phyloP scores from a whole-genome alignment of 2,888 invertebrate genomes.

The Aphidius colemani region DNA sequence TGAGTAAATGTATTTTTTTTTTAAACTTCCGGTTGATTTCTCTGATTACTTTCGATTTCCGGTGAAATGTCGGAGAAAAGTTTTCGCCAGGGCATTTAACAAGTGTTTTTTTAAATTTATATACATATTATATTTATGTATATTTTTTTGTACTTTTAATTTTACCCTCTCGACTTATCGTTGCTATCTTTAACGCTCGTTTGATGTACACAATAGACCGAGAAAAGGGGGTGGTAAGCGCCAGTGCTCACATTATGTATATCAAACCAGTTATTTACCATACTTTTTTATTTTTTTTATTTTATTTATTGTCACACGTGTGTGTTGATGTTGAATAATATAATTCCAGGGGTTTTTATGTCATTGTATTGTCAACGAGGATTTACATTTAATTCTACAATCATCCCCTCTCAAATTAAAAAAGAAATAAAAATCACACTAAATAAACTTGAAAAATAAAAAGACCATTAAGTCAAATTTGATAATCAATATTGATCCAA shows the following conservation, averaged over 20 bases:
- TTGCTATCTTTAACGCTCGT: slow-evolving; percentile 19
- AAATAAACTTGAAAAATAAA: too few relatives aligned
- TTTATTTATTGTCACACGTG: slow-evolving; percentile 17
- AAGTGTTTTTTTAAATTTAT: slow-evolving; percentile 31
- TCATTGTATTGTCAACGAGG: slow-evolving; percentile 11
- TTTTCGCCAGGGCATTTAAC: not conserved
- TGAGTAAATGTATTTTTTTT: too few relatives aligned
- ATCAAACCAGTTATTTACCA: slow-evolving; percentile 9
- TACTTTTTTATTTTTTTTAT: not conserved
- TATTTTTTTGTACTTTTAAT: not conserved
- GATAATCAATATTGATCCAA: too few relatives aligned
- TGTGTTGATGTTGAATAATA: slow-evolving; percentile 25
- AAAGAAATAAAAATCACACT: not conserved
- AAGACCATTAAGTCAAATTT: too few relatives aligned
- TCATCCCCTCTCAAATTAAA: not conserved
- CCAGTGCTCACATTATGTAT: slow-evolving; percentile 11
- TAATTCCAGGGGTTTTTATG: slow-evolving; percentile 16
- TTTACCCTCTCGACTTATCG: slow-evolving; percentile 32
- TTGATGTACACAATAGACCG: slow-evolving; percentile 10
- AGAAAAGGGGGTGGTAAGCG: not conserved
- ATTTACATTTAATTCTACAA: slow-evolving; percentile 26
- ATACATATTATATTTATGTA: too few relatives aligned
- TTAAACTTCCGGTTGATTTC: not conserved
- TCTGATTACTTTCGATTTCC: not conserved
- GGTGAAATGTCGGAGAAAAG: too few relatives aligned